Conservation (phyloP, 2,113 vertebrate species). For the Bubo bubo region DNA sequence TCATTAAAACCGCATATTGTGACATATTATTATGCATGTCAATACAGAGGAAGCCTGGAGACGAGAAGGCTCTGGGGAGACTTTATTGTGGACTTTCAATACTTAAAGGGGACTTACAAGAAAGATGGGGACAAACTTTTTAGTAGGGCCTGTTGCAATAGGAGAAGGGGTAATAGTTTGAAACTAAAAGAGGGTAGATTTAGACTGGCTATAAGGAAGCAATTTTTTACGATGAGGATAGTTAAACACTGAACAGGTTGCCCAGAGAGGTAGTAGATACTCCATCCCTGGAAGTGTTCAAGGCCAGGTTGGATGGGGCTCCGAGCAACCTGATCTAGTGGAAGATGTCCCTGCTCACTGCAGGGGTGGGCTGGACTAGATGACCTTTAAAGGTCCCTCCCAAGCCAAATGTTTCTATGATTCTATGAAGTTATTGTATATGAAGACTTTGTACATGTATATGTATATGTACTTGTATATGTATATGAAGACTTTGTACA, state of each 20-base stretch:
- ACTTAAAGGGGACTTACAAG: not conserved
- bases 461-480: too few relatives aligned
- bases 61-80: not conserved
- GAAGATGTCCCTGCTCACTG: not conserved
- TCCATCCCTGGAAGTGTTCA: not conserved
- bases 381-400: not conserved
- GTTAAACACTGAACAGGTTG: not conserved
- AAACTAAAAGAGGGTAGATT: not conserved
- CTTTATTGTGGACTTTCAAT: not conserved
- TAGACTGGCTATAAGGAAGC: not conserved
- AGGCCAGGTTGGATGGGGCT: not conserved
- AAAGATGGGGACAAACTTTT: not conserved
- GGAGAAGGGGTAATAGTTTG: not conserved
- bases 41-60: not conserved
- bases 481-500: too few relatives aligned
- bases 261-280: not conserved
- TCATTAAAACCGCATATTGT: not conserved
- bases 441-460: too few relatives aligned
- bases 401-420: not conserved
- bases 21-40: not conserved
- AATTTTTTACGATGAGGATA: not conserved
- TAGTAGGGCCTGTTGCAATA: not conserved
- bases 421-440: not conserved
- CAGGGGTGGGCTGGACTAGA: not conserved
- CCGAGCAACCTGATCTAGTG: not conserved